These are phyloP conservation scores for Podilymbus podiceps DNA, from an alignment of 2,113 vertebrate species.

Conservation along the genomic window DNA sequence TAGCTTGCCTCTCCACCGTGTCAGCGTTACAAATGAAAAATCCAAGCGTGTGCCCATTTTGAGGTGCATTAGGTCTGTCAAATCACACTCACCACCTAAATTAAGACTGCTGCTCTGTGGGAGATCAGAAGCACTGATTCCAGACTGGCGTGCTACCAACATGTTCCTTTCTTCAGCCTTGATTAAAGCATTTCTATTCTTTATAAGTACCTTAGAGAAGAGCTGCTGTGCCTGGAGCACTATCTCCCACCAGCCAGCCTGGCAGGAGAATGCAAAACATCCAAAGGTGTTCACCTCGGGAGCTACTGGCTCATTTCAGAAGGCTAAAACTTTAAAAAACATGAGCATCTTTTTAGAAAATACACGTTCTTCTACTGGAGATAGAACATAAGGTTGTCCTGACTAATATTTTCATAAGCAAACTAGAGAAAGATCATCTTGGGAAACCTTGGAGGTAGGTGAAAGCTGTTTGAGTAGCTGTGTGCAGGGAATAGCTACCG, in stretches of 20 bases:
- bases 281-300: background rate
- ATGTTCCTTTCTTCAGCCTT: background rate
- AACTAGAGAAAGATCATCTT: background rate
- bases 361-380: background rate
- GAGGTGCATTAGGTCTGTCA: background rate
- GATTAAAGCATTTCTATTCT: background rate
- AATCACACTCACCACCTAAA: background rate
- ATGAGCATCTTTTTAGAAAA: background rate
- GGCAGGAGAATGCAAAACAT: background rate
- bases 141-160: fast-evolving
- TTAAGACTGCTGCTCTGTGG: background rate
- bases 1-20: background rate
- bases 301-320: background rate
- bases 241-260: background rate
- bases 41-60: fast-evolving
- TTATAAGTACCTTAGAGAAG: background rate
- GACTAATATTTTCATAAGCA: background rate
- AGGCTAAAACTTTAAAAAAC: background rate
- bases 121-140: background rate
- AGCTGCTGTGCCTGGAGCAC: background rate
- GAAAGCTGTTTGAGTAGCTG: background rate
- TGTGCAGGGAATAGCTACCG: background rate
- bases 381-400: background rate
- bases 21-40: background rate
- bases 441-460: background rate